phyloP scores from a whole-genome alignment of 2,113 vertebrate genomes.

The Podarcis cretensis region DNA sequence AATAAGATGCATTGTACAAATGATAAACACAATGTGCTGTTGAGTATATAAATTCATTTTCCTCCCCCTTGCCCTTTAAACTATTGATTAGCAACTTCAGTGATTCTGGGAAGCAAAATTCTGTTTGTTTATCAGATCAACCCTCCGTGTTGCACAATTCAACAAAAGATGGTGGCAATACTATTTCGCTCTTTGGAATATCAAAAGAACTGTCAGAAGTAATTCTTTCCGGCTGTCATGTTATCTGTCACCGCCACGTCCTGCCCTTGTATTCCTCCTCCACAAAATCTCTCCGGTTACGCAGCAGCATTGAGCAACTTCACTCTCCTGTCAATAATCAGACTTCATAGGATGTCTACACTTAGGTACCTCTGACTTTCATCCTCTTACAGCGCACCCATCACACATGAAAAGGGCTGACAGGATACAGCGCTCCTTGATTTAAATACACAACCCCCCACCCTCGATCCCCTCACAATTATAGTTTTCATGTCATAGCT shows the following conservation, averaged over 20 bases:
- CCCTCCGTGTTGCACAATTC: neutral
- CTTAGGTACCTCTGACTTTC: conserved; percentile 16
- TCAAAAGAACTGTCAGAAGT: conserved; percentile 16
- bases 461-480: conserved; percentile 65
- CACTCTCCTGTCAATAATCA: neutral
- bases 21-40: too few species aligned
- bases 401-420: conserved; percentile 12
- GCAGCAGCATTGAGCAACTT: neutral
- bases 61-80: neutral
- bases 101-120: conserved; percentile 27
- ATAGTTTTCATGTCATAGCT: conserved; percentile 75
- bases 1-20: neutral
- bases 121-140: conserved; percentile 31
- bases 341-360: neutral
- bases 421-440: conserved; percentile 28
- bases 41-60: neutral
- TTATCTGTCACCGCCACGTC: conserved; percentile 5
- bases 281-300: neutral
- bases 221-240: conserved; percentile 30
- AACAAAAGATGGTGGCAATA: conserved; percentile 14
- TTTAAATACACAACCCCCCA: conserved; percentile 46
- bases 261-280: neutral
- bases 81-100: neutral
- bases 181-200: conserved; percentile 11
- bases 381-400: neutral